phyloP scores from a whole-genome alignment of 2,113 vertebrate species.

The Castor canadensis region DNA sequence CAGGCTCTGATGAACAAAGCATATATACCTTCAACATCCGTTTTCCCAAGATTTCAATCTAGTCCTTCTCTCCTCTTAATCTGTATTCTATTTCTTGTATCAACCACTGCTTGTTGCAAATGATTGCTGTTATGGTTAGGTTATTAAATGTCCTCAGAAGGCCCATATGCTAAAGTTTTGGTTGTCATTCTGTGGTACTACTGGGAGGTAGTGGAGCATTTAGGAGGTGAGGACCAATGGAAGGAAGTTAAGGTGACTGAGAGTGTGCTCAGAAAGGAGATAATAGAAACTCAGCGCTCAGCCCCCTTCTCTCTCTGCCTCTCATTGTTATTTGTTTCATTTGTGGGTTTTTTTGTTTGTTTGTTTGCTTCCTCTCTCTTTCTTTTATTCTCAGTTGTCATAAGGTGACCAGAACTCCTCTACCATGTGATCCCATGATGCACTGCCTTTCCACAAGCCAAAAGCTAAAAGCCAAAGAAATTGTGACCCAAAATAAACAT shows the following conservation, averaged over 20 bases:
- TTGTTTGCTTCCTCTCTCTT: background rate
- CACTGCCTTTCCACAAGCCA: no score
- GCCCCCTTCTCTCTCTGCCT: background rate
- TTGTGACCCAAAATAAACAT: background rate
- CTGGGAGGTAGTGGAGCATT: background rate
- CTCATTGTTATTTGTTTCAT: no score
- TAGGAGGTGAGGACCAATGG: background rate
- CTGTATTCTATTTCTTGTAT: background rate
- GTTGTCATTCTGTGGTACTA: background rate
- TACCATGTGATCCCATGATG: background rate
- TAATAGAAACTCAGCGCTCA: rapidly evolving
- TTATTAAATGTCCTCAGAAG: background rate
- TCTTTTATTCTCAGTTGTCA: background rate
- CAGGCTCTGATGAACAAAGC: background rate
- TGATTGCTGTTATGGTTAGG: background rate
- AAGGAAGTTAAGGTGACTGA: background rate
- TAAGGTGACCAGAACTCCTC: background rate
- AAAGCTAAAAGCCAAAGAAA: background rate
- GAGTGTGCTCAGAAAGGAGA: background rate
- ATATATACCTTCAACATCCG: background rate
- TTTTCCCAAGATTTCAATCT: background rate
- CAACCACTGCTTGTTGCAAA: background rate
- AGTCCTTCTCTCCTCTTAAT: background rate
- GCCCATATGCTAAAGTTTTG: background rate
- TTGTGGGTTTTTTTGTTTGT: no score